These are phyloP conservation scores for Amblyjoppa fuscipennis DNA, from an alignment of 2,888 invertebrate species.

Conservation along the genomic window DNA sequence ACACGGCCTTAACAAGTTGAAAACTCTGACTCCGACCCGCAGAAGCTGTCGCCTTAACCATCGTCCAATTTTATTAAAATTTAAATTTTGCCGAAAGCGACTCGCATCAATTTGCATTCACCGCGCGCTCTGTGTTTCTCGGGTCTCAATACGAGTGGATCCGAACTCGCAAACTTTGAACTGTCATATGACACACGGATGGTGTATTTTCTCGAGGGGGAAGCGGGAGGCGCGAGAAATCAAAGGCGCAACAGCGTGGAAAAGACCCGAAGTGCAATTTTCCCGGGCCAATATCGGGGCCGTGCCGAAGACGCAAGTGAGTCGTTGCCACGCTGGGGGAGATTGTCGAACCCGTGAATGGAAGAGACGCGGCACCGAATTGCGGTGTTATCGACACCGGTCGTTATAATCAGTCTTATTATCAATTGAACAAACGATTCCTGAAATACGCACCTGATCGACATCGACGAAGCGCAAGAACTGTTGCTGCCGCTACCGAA, in stretches of 20 bases:
- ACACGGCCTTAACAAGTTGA: too few relatives aligned
- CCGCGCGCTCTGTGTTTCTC: constrained; percentile 24
- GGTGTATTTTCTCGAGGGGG: neutral
- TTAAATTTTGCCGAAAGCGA: neutral
- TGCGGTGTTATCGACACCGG: constrained; percentile 63
- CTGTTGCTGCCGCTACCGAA: neutral
- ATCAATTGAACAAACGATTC: constrained; percentile 79
- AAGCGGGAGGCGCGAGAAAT: neutral
- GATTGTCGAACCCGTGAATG: constrained; percentile 38
- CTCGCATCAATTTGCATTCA: constrained; percentile 4
- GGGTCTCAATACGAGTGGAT: neutral
- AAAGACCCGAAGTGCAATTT: constrained; percentile 54
- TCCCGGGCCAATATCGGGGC: constrained; percentile 38
- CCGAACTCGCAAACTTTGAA: constrained; percentile 10
- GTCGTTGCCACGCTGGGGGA: constrained; percentile 54
- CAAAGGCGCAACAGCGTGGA: constrained; percentile 10
- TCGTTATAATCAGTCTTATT: constrained; percentile 77
- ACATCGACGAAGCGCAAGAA: constrained; percentile 47
- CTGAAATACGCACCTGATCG: constrained; percentile 46
- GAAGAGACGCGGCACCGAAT: constrained; percentile 57
- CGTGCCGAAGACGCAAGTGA: constrained; percentile 23
- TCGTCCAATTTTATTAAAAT: too few relatives aligned
- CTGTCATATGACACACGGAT: constrained; percentile 14
- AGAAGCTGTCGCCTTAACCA: too few relatives aligned
- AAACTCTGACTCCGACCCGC: too few relatives aligned